Evolutionary conservation across 1,140 invertebrate species (phyloP), one percentile per base, ranked within the genome.

Genomic region (Drosophila orena): DNA sequence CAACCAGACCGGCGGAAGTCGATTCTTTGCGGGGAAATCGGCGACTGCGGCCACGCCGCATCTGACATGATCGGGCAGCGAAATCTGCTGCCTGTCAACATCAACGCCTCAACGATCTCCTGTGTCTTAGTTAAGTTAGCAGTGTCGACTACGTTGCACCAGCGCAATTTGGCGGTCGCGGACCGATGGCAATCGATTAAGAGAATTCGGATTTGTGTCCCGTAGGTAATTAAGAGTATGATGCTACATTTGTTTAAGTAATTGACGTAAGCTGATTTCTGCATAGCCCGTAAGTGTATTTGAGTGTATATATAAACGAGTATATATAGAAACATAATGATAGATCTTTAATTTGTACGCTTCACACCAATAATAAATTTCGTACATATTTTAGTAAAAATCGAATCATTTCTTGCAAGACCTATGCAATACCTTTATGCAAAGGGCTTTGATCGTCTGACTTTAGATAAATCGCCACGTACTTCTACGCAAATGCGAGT

Each of bases 41-140:
- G 59, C 70, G 7, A 57, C 65, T 5, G 40, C 84, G 27, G 57
- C 79, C 12, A 66, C 79, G 37, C 15, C 80, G 30, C 77, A 88
- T 89, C 50, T 88, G 84, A 88, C 83, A 89, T 88, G 79, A 89
- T 88, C 61, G 75, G 56, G 37, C 43, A 72, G 71, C 66, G 72
- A 60, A 68, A 15, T 37, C 12, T 70, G 65, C 52, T 76, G 38
- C 27, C 43, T 27, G 60, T 49, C 84, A 83, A 80, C 66, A 44
- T 71, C 57, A 70, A 84, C 50, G 76, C 69, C 85, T 79, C 84
- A 84, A 84, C 84, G 84, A 88, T 88, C 84, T 88, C 84, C 76
- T 84, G 84, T 88, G 84, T 88, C 84, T 88, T 88, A 88, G 78
- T 77, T 89, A 83, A 88, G 84, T 75, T 88, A 88, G 83, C 58